phyloP scores from a whole-genome alignment of 2,797 vertebrate species.

The Pseudomugil tenellus region DNA sequence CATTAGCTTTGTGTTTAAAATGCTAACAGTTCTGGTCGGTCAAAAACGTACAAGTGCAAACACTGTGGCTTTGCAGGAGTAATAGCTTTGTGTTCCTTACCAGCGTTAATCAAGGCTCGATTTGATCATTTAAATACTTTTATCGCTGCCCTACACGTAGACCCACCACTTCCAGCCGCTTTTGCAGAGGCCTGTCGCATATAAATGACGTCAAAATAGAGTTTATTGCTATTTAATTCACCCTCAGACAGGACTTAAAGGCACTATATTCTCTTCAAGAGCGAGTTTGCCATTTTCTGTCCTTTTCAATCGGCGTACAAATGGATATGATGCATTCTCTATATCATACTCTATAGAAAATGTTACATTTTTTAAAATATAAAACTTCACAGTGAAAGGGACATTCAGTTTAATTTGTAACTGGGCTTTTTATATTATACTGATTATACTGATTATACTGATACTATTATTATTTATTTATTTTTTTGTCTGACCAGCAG shows the following conservation, averaged over 20 bases:
- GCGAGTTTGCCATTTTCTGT: not conserved
- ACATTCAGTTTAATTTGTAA: not conserved
- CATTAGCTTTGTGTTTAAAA: conserved; percentile 40
- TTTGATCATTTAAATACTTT: not conserved
- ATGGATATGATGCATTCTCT: not conserved
- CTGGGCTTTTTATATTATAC: not conserved
- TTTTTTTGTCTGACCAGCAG: too few relatives aligned
- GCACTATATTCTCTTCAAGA: not conserved
- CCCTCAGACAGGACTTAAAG: conserved; percentile 7
- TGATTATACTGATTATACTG: too few relatives aligned
- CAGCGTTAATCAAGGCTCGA: not conserved
- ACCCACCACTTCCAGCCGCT: conserved; percentile 47
- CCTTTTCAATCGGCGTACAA: not conserved
- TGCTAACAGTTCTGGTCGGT: not conserved
- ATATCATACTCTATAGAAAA: not conserved
- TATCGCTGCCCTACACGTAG: not conserved
- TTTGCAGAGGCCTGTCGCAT: conserved; percentile 65
- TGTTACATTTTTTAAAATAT: not conserved
- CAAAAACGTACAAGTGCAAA: not conserved
- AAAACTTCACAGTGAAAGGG: not conserved
- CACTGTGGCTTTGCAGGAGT: not conserved
- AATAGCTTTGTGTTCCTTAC: not conserved
- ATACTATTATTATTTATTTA: too few relatives aligned
- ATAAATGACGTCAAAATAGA: conserved; percentile 32
- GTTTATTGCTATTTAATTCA: fast-evolving